Conservation (phyloP, 2,113 vertebrate genomes). For the Cichladusa arquata region DNA sequence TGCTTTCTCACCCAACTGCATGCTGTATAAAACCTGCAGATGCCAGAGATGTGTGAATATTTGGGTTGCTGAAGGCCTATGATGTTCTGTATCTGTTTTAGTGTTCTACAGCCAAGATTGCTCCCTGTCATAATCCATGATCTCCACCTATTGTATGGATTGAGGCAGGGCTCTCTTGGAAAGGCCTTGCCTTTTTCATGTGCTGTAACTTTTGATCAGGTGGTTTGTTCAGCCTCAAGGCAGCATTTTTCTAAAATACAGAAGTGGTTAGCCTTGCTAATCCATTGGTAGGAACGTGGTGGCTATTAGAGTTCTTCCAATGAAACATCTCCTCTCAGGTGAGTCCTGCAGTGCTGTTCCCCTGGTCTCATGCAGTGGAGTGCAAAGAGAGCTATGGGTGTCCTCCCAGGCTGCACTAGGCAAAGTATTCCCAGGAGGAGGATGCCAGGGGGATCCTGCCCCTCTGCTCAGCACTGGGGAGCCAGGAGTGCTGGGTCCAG, state of each 20-base stretch:
- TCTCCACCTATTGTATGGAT: rapidly evolving
- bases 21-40: background rate
- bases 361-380: background rate
- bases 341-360: background rate
- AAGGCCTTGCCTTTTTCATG: background rate
- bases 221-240: background rate
- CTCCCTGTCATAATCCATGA: background rate
- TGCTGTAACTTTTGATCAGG: background rate
- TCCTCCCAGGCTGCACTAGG: background rate
- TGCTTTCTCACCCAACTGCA: background rate
- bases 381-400: rapidly evolving
- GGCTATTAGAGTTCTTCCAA: background rate
- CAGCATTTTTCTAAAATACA: background rate
- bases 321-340: background rate
- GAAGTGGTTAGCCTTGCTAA: background rate
- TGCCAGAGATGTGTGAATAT: background rate
- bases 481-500: too few species aligned
- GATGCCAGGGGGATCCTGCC: background rate
- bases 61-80: background rate
- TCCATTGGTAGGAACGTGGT: background rate
- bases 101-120: background rate
- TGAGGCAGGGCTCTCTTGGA: background rate
- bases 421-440: background rate
- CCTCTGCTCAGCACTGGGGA: background rate
- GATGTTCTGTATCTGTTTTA: background rate